These are phyloP conservation scores for Cyprinodon brontotheroides DNA, from an alignment of 2,113 vertebrate genomes.

Conservation along the genomic window DNA sequence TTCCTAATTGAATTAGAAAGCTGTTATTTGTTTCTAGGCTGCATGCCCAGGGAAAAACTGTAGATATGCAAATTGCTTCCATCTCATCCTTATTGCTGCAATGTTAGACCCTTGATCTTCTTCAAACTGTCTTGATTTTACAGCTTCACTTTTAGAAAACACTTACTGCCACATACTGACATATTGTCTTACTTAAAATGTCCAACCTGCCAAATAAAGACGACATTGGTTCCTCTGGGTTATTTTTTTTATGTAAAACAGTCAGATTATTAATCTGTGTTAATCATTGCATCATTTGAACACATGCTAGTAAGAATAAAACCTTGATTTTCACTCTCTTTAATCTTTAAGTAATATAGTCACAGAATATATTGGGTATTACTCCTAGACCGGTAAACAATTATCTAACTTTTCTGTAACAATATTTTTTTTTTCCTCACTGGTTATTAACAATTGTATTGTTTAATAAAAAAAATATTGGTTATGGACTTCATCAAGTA, in stretches of 20 bases:
- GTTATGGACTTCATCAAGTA: not conserved
- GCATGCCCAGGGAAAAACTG: not conserved
- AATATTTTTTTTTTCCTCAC: not conserved
- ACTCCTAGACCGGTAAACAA: not conserved
- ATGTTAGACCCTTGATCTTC: not conserved
- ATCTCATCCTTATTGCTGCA: not conserved
- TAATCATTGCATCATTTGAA: not conserved
- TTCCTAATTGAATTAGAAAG: conserved; percentile 6
- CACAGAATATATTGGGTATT: not conserved
- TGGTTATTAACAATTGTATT: not conserved
- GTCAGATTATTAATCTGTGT: not conserved
- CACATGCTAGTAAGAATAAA: not conserved
- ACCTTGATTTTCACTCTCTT: not conserved
- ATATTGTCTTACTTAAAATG: not conserved
- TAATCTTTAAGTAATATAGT: not conserved
- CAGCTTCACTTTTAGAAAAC: not conserved
- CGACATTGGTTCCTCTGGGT: too few species aligned
- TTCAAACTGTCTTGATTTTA: not conserved
- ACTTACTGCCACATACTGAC: not conserved
- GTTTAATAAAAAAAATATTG: not conserved
- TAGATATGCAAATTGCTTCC: not conserved
- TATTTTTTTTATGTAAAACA: not conserved
- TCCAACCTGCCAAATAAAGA: not conserved
- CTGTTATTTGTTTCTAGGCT: not conserved
- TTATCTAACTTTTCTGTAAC: not conserved